A percentile compares a stretch with the other conserved stretches of the same genome.
Conservation (phyloP, 1,140 invertebrate genomes). For the Popillia japonica region DNA sequence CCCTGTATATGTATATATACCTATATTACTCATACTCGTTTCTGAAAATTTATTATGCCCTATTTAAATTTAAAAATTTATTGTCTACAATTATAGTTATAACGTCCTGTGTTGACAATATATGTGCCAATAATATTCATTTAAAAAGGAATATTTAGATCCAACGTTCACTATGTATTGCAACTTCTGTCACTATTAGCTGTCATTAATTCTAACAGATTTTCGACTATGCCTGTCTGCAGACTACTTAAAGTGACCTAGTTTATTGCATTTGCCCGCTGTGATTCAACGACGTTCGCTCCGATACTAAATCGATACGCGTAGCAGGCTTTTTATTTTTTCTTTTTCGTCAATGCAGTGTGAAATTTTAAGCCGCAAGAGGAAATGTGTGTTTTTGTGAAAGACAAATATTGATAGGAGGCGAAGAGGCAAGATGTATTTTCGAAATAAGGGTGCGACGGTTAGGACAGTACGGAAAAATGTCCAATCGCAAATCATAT, state of each 20-base stretch:
- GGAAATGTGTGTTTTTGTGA: constrained; percentile 2
- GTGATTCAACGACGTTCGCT: neutral
- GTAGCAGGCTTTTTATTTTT: neutral
- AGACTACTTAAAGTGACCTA: constrained; percentile 3
- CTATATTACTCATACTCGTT: no score
- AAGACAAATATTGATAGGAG: constrained; percentile 29
- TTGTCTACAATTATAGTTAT: no score
- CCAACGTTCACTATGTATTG: no score
- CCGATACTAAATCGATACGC: constrained; percentile 7
- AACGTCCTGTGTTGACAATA: no score
- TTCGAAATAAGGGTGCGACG: neutral
- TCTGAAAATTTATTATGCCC: no score
- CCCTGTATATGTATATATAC: no score
- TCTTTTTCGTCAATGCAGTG: neutral
- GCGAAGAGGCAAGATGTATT: neutral
- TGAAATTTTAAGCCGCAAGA: constrained; percentile 10
- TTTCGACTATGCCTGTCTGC: neutral
- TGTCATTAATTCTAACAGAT: constrained; percentile 8
- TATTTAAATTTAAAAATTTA: no score
- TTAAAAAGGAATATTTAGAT: no score
- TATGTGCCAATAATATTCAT: no score
- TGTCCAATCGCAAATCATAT: neutral
- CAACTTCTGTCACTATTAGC: neutral
- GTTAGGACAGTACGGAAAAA: neutral
- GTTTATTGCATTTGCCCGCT: constrained; percentile 8